Conservation (phyloP, 2,113 vertebrate genomes). For the Motacilla tschutschensis region DNA sequence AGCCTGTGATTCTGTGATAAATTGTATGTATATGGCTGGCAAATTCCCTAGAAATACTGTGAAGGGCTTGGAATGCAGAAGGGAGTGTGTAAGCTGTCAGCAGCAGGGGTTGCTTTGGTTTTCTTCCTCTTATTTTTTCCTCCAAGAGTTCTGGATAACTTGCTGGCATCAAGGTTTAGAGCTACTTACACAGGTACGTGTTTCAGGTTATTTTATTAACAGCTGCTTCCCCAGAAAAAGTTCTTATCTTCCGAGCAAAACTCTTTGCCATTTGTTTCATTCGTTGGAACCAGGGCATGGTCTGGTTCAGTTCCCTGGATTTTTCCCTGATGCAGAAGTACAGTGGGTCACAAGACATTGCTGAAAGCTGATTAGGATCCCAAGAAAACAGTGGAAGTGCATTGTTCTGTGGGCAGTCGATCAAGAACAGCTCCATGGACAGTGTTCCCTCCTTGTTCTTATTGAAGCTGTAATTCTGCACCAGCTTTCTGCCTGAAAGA, state of each 20-base stretch:
- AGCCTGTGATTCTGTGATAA: neutral
- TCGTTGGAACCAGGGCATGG: accelerated
- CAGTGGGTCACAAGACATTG: neutral
- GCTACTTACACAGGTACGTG: neutral
- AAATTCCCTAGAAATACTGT: neutral
- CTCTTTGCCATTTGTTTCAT: neutral
- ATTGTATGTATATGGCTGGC: neutral
- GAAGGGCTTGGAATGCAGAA: neutral
- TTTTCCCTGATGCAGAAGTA: neutral
- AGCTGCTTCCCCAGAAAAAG: neutral
- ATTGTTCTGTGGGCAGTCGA: accelerated
- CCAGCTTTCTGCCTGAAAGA: neutral
- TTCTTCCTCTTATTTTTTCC: neutral
- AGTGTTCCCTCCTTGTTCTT: neutral
- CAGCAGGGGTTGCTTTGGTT: neutral
- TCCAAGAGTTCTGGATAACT: neutral
- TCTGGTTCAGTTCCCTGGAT: neutral
- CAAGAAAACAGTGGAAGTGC: neutral
- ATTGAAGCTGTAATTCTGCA: neutral
- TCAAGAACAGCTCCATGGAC: neutral
- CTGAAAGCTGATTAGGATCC: neutral
- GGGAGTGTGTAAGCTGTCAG: neutral
- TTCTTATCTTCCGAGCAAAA: neutral
- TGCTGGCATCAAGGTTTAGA: neutral
- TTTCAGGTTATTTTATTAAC: neutral